Evolutionary conservation across 2,888 invertebrate genomes (phyloP).

Genomic region (Epinotia nisella): DNA sequence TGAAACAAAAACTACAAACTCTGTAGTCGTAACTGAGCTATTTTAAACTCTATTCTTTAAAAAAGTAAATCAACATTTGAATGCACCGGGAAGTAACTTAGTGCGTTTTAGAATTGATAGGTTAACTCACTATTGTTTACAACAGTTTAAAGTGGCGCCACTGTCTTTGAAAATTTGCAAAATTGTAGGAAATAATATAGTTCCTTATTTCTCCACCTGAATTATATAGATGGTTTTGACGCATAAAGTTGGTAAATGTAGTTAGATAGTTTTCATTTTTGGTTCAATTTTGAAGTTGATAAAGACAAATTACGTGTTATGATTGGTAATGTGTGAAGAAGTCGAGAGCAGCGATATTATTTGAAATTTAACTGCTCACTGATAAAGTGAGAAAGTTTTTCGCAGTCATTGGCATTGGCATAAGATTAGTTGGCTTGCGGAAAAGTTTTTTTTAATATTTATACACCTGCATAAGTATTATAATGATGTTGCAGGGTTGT

Average conservation of each 20-base stretch:
- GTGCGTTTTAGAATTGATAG: neutral
- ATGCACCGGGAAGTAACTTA: neutral
- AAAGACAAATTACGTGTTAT: conserved; percentile 16
- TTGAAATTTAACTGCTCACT: too few relatives aligned
- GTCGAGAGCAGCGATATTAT: too few relatives aligned
- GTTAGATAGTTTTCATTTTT: conserved; percentile 38
- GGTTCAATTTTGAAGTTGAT: conserved; percentile 15
- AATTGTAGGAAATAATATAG: conserved; percentile 4
- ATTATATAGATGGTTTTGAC: neutral
- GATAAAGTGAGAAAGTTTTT: too few relatives aligned
- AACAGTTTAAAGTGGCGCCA: conserved; percentile 30
- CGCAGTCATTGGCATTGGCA: too few relatives aligned
- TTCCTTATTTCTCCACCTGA: conserved; percentile 21
- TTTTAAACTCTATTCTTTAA: neutral
- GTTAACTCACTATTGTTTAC: conserved; percentile 19
- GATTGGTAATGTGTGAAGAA: neutral
- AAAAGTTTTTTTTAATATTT: too few relatives aligned
- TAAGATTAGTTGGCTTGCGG: too few relatives aligned
- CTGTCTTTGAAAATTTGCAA: neutral
- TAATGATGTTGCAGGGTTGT: too few relatives aligned
- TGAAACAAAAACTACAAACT: neutral
- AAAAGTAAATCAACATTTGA: neutral
- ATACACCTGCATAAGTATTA: too few relatives aligned
- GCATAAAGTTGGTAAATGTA: conserved; percentile 12
- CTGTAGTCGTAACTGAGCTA: neutral